A percentile compares a stretch with the other conserved stretches of the same genome.
These are phyloP conservation scores for Ochropleura leucogaster DNA, from an alignment of 2,888 invertebrate species.

Conservation along the genomic window DNA sequence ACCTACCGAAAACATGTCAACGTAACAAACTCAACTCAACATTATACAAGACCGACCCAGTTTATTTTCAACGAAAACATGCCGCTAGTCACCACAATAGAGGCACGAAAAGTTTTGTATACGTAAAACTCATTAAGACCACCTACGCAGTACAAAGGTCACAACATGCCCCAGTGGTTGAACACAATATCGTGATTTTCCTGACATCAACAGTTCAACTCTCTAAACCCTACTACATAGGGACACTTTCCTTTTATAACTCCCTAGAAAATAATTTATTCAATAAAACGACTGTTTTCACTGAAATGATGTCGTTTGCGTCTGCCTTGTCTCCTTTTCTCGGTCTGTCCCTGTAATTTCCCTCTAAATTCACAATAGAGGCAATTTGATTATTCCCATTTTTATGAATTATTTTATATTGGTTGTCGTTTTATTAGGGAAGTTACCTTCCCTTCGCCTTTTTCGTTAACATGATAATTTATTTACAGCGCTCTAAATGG, in stretches of 20 bases:
- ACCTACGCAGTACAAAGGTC: conserved; percentile 54
- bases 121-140: conserved; percentile 51
- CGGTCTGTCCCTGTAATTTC: conserved; percentile 60
- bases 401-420: conserved; percentile 60
- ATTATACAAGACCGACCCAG: conserved; percentile 4
- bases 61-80: conserved; percentile 27
- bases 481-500: conserved; percentile 29
- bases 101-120: conserved; percentile 47
- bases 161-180: conserved; percentile 26
- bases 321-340: conserved; percentile 59
- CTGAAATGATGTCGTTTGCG: conserved; percentile 70
- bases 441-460: conserved; percentile 19
- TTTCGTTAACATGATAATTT: conserved; percentile 30
- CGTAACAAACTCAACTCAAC: background rate
- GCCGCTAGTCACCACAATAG: conserved; percentile 28
- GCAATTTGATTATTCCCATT: conserved; percentile 60
- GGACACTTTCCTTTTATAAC: conserved; percentile 68
- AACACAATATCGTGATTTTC: conserved; percentile 46
- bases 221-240: conserved; percentile 58
- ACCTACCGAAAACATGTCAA: background rate
- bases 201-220: conserved; percentile 54
- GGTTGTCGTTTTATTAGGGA: conserved; percentile 41
- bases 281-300: conserved; percentile 66
- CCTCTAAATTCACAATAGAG: conserved; percentile 63
- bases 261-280: conserved; percentile 74